Base-by-base conservation (phyloP, 2,888 invertebrate species). In the Lobophora halterata region DNA sequence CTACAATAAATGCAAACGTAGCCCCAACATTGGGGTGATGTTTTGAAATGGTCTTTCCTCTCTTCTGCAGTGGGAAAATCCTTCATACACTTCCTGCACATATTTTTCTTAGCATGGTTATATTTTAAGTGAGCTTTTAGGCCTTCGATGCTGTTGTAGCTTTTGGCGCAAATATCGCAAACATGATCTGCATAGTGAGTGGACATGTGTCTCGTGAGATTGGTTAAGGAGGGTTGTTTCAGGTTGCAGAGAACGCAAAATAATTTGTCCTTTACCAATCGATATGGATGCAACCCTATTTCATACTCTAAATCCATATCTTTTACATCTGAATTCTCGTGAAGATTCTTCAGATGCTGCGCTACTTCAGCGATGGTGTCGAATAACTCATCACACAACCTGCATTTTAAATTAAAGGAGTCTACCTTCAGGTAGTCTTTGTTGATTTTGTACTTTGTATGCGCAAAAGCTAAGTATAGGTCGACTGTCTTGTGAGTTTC, bases 381-480 rank as follows among this genome's bases (percentile, higher is more conserved):
- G n/a, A 63, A 71, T 1, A 46, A 33, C 26, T 57, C 42, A 0
- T 34, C 27, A 42, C 80, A 80, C 0, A 79, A 17, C 5, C 71
- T 60, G 55, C 81, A 82, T 5, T 49, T 50, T 7, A 80, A 38
- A 6, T 81, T 68, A 0, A 72, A 66, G 36, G 75, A 73, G 41
- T 81, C 82, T 1, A 71, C 75, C 56, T 68, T 71, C 2, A 66
- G 53, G n/a, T 49, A 46, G 8, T 9, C 24, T n/a, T 20, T 24
- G 6, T 26, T 74, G 23, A 58, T 56, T 13, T 56, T 65, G 9
- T 21, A 31, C 17, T 38, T 38, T 23, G 66, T 58, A 39, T 85
- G 82, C 1, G 72, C 70, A 29, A 83, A 79, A 0, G 83, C 82
- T 0, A 71, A 76, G 4, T 66, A 62, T 2, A 79, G 46, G 7